phyloP scores from a whole-genome alignment of 2,888 invertebrate species.

The Nyleta sp. region DNA sequence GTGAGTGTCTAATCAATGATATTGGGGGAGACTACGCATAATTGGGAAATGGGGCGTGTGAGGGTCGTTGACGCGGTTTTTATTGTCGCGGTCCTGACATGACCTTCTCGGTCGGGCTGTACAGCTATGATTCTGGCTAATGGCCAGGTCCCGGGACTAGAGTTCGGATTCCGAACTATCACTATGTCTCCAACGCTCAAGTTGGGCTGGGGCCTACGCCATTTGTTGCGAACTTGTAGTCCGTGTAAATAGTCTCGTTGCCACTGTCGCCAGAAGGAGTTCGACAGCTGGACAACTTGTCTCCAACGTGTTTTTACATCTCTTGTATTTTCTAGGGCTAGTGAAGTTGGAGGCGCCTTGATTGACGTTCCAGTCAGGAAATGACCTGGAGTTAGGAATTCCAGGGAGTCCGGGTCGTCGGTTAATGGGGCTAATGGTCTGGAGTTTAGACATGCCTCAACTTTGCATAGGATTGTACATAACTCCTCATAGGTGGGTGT shows the following conservation, averaged over 20 bases:
- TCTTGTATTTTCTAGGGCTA: too few relatives aligned
- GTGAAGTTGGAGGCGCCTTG: neutral
- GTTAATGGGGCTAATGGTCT: neutral
- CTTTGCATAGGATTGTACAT: neutral
- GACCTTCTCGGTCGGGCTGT: too few relatives aligned
- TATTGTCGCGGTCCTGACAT: too few relatives aligned
- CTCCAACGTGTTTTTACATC: too few relatives aligned
- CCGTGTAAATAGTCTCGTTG: neutral
- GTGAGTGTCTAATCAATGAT: too few relatives aligned
- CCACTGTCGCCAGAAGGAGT: neutral
- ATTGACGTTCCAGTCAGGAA: neutral
- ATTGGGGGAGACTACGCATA: too few relatives aligned
- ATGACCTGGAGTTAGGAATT: neutral
- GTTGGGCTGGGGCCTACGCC: neutral
- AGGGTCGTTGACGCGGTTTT: too few relatives aligned
- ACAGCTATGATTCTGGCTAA: too few relatives aligned
- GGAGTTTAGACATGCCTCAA: conserved; percentile 7
- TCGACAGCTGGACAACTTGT: neutral
- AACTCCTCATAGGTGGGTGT: neutral
- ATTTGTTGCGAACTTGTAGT: neutral
- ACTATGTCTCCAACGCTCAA: neutral
- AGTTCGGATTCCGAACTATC: too few relatives aligned
- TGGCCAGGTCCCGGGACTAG: too few relatives aligned
- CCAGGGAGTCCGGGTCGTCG: neutral
- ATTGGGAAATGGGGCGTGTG: too few relatives aligned